Evolutionary conservation across 2,797 vertebrate species (phyloP), one percentile per base, ranked within the genome.

Genomic region (Pteropus rufus): DNA sequence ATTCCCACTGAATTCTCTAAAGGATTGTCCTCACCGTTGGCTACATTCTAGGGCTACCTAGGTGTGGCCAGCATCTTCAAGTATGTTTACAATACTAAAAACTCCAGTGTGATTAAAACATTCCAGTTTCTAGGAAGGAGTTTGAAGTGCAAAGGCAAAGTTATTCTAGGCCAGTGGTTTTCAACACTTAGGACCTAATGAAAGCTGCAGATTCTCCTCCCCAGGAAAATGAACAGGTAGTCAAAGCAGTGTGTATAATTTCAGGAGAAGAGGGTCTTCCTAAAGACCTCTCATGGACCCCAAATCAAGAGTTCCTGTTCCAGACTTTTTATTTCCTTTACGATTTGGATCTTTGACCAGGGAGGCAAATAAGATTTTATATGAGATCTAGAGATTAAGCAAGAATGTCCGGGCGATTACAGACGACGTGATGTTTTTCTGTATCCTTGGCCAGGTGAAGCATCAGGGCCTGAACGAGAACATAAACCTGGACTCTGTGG

Each of bases 381-480:
- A 7, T 92, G 39, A 56, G 75, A 58, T 62, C 26, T 41, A 7
- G 21, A 52, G 58, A 18, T 69, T 70, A 23, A 36, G 5, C 81
- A 29, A 64, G 23, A 23, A 4, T 5, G 31, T 8, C 46, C 31
- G 76, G 26, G 3, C 60, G 36, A 49, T 39, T 41, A 54, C 52
- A 31, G 46, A 83, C 89, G 49, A 46, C 46, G n/a, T 80, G 34
- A 93, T 26, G 24, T 76, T 83, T 86, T 87, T 21, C 80, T 90
- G 3, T 96, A 10, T 96, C 18, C 54, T 70, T 14, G 92, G 44
- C 75, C 97, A 99, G 98, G 96, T 97, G 89, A 98, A 98, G 76
- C 96, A 87, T 76, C 98, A 99, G 89, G 98, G 97, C 67, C 72
- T 99, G 96, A 98, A 97, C 0, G 94, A 97, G 75, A 96, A 97